Base-by-base conservation (phyloP, 1,140 invertebrate genomes). In the Calycopis cecrops region DNA sequence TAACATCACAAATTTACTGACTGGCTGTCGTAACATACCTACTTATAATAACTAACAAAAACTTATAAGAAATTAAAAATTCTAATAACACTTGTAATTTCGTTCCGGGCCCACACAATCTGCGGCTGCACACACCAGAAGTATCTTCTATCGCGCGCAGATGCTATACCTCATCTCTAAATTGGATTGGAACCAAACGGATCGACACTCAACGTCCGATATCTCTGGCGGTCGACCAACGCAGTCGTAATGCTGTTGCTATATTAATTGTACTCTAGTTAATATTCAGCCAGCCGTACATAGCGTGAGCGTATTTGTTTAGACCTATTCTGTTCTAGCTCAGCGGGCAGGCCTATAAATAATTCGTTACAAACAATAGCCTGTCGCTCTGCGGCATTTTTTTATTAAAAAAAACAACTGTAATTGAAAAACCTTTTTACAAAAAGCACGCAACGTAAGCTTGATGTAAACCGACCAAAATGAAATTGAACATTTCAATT, bases 401-500 rank as follows among this genome's bases (percentile, higher is more conserved):
- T 2, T 44, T 44, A n/a, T n/a, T n/a, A n/a, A n/a, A n/a, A n/a
- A n/a, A 44, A 16, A 44, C 14, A 44, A 44, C 6, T 44, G 12
- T 44, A 44, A 44, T 44, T 17, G 40, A 44, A 44, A 44, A 44
- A 44, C 14, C 40, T 44, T 44, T 44, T 44, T 16, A 44, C 40
- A 14, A 44, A 16, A 12, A 4, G 40, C 7, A 54, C 10, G 55
- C 48, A 10, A 38, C 33, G 52, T 47, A 54, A 44, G 21, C 28
- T 12, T 34, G 52, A 33, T 54, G 40, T 44, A 44, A 40, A 54
- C 64, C 58, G 61, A 65, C 67, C 63, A 76, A 79, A 77, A 73
- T 58, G 62, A 74, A 78, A 78, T 75, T 76, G 71, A 72, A 75
- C 80, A 75, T 79, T 82, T 76, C 75, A 76, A 79, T 81, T 81